These are phyloP conservation scores for Sebastes trivittatus DNA, from an alignment of 2,797 vertebrate species.

Conservation along the genomic window DNA sequence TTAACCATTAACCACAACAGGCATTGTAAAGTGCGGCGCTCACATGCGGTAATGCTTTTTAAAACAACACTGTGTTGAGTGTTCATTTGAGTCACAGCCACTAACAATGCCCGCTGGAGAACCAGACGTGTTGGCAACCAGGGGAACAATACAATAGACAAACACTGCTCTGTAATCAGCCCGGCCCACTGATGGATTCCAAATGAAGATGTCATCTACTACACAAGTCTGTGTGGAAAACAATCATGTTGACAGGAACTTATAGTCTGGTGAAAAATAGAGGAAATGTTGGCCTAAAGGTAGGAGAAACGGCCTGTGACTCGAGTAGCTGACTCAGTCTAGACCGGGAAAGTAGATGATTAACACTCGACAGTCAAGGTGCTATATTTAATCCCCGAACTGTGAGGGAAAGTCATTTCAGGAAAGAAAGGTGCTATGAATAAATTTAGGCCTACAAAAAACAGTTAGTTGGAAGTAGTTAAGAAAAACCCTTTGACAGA, in stretches of 20 bases:
- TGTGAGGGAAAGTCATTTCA: not conserved
- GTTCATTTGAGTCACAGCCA: constrained; percentile 52
- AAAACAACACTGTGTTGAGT: constrained; percentile 43
- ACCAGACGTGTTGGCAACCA: constrained; percentile 57
- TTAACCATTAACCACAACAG: constrained; percentile 43
- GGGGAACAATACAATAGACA: constrained; percentile 64
- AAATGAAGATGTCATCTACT: constrained; percentile 61
- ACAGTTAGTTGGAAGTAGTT: not conserved
- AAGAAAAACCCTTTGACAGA: not conserved
- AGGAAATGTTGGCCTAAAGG: constrained; percentile 15
- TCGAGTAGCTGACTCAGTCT: constrained; percentile 20
- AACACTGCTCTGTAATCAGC: constrained; percentile 58
- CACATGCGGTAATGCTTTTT: constrained; percentile 29
- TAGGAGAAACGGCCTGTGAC: not conserved
- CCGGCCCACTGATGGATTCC: constrained; percentile 71
- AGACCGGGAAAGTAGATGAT: constrained; percentile 18
- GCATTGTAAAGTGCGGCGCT: constrained; percentile 28
- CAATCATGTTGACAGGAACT: constrained; percentile 21
- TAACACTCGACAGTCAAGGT: constrained; percentile 6
- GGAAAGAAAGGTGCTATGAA: not conserved
- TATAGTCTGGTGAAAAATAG: not conserved
- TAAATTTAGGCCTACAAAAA: not conserved
- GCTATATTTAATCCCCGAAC: not conserved
- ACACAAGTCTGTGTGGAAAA: constrained; percentile 36
- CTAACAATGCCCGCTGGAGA: constrained; percentile 49